A percentile compares a stretch with the other conserved stretches of the same genome.
Evolutionary conservation across 2,113 vertebrate species (phyloP).

Genomic region (Steatornis caripensis): DNA sequence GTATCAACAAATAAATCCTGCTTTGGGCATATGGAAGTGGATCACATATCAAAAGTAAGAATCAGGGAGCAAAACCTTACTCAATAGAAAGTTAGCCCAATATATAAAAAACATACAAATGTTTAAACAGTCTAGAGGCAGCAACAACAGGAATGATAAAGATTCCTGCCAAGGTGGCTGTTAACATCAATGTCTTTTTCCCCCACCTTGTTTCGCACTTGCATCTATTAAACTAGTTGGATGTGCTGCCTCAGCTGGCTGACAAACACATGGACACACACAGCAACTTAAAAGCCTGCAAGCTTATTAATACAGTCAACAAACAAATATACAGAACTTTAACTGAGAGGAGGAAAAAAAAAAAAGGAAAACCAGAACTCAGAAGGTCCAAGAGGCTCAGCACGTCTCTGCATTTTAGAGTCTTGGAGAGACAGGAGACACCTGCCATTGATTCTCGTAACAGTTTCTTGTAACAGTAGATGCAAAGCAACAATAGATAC

Average conservation of each 20-base stretch:
- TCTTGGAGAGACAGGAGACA: constrained; percentile 43
- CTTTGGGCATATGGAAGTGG: constrained; percentile 39
- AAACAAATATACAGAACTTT: constrained; percentile 75
- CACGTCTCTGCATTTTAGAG: constrained; percentile 54
- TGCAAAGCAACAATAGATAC: constrained; percentile 76
- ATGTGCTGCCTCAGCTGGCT: constrained; percentile 57
- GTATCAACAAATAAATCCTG: constrained; percentile 19
- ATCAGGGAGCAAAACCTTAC: constrained; percentile 62
- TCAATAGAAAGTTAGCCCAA: constrained; percentile 72
- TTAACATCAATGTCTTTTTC: background rate
- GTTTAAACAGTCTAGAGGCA: constrained; percentile 68
- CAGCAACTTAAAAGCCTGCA: constrained; percentile 55
- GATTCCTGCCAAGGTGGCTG: constrained; percentile 56
- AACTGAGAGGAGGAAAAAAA: constrained; percentile 53
- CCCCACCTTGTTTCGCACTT: constrained; percentile 52
- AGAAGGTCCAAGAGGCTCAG: constrained; percentile 69
- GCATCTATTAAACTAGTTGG: constrained; percentile 36
- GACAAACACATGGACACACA: constrained; percentile 48
- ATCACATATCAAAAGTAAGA: constrained; percentile 67
- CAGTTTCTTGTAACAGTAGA: constrained; percentile 72
- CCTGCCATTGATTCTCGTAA: constrained; percentile 57
- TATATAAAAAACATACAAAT: constrained; percentile 77
- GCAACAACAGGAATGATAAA: constrained; percentile 56
- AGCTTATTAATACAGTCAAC: constrained; percentile 70
- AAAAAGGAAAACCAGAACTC: constrained; percentile 56